Conservation (phyloP, 1,140 invertebrate species). For the Brachionus sp. region DNA sequence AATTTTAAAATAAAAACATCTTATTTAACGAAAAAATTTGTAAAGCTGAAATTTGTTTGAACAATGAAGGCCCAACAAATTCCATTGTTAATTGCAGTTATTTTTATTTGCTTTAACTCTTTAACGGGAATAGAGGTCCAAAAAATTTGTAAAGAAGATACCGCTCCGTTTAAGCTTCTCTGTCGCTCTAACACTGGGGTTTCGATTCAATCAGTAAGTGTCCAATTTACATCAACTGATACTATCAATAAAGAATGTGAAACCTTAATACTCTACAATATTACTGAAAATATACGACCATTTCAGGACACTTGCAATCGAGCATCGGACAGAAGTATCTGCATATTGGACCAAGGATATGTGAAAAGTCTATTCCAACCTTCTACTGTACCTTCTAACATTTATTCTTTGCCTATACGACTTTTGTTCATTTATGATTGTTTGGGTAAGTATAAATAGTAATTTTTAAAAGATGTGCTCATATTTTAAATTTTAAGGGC, state of each 20-base stretch:
- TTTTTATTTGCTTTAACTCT: not conserved
- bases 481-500: not conserved
- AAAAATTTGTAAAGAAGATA: constrained; percentile 10
- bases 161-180: not conserved
- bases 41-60: not conserved
- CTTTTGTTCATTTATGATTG: not conserved
- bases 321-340: not conserved
- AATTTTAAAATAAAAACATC: not conserved
- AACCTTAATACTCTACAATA: not conserved
- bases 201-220: not conserved
- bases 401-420: not conserved
- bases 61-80: not conserved
- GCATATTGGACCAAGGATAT: not conserved
- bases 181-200: not conserved
- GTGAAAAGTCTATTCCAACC: not conserved
- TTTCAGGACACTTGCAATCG: not conserved
- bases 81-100: not conserved
- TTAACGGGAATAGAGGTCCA: not conserved
- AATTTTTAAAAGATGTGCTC: not conserved
- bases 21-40: not conserved
- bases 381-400: not conserved
- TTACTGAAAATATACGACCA: not conserved
- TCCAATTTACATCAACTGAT: not conserved
- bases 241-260: not conserved
- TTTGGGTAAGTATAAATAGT: not conserved